Evolutionary conservation across 2,113 vertebrate species (phyloP).

Genomic region (Gallinago jamesoni): DNA sequence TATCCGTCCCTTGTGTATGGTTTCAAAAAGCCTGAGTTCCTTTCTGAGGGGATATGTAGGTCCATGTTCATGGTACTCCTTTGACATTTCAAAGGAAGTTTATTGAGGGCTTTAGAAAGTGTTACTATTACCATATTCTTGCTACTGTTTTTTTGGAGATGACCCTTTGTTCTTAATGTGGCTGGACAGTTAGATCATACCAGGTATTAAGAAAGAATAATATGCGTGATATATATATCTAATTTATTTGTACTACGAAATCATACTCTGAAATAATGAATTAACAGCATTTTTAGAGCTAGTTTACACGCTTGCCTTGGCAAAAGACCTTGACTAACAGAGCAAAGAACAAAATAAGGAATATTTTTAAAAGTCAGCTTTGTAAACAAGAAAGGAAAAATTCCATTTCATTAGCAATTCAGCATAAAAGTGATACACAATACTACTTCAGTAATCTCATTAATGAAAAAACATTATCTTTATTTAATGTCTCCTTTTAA

Average conservation of each 20-base stretch:
- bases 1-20: not conserved
- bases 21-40: not conserved
- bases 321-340: not conserved
- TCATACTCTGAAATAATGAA: not conserved
- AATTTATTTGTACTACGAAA: not conserved
- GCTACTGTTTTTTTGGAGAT: not conserved
- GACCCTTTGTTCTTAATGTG: not conserved
- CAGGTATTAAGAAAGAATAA: not conserved
- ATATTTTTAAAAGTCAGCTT: not conserved
- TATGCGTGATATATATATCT: not conserved
- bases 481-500: conserved; percentile 59
- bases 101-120: not conserved
- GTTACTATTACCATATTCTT: not conserved
- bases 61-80: fast-evolving
- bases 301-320: not conserved
- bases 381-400: conserved; percentile 32
- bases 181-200: not conserved
- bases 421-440: conserved; percentile 54
- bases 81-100: not conserved
- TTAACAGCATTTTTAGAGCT: not conserved
- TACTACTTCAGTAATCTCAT: conserved; percentile 61
- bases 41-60: not conserved
- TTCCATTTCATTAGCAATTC: conserved; percentile 61
- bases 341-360: not conserved
- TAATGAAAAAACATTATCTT: conserved; percentile 73